Evolutionary conservation across 2,888 invertebrate genomes (phyloP), one percentile per base, ranked within the genome.

Genomic region (Chrysina gloriosa): DNA sequence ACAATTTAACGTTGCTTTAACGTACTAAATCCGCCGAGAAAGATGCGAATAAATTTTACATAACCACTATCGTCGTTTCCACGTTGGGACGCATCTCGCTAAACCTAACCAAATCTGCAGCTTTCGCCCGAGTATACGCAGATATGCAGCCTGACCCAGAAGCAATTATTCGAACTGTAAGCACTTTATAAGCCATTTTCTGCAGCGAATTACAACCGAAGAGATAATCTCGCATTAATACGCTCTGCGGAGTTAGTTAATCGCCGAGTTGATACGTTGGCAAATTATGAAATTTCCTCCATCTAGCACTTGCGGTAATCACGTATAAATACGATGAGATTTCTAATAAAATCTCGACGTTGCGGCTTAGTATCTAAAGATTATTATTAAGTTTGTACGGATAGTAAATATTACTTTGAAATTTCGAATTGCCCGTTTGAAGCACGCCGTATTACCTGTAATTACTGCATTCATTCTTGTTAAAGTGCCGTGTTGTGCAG

Each of bases 341-440:
- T 61, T 61, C 42, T 42, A 61, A 61, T 61, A 61, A 61, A 42
- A 61, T 42, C 42, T 11, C 27, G 1, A 9, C 42, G 1, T 23
- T 42, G 14, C 14, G 2, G 9, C 21, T 61, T 29, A 11, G 25
- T 6, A n/a, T 23, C 27, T 3, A 31, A n/a, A 27, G 42, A 29
- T 61, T 45, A 61, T 58, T 58, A 58, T 61, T 61, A 61, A 61
- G 45, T 39, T 61, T 61, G 45, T 42, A 45, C 19, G 58, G 27
- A 42, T 45, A 14, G 42, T 27, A 42, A 61, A 19, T 61, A 61
- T 61, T 61, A 61, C 45, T 29, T 7, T 7, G 58, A 25, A 61
- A 61, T 61, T 61, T 42, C 39, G 23, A 4, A 39, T 61, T 27
- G 42, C 42, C 27, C 42, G 58, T 23, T 7, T 11, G 5, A 23